Percentiles rank a stretch among this genome's conserved stretches.
Evolutionary conservation across 2,888 invertebrate genomes (phyloP).

Genomic region (Parnassius smintheus): DNA sequence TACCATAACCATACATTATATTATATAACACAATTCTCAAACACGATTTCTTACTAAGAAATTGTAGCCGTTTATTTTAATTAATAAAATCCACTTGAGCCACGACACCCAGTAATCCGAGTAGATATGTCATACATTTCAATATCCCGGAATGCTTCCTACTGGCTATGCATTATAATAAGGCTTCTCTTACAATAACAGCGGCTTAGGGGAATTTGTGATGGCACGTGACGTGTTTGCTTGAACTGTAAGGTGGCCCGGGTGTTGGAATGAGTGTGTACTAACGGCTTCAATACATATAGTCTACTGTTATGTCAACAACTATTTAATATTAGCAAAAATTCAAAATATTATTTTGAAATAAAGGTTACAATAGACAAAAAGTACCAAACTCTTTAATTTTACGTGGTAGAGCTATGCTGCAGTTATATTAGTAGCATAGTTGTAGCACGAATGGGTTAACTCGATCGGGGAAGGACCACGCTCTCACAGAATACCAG

Average conservation of each 20-base stretch:
- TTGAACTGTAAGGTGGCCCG: constrained; percentile 15
- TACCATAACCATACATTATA: no score
- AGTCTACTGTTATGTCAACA: no score
- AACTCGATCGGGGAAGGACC: no score
- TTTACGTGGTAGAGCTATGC: no score
- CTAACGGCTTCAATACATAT: neutral
- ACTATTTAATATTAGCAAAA: no score
- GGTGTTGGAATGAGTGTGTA: neutral
- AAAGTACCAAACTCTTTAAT: no score
- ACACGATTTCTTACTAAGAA: neutral
- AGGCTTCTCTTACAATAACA: constrained; percentile 37
- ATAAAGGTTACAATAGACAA: no score
- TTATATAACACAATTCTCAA: no score
- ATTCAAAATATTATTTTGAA: no score
- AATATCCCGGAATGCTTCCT: constrained; percentile 37
- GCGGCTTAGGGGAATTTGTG: constrained; percentile 34
- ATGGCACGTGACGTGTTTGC: constrained; percentile 37
- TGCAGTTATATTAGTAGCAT: no score
- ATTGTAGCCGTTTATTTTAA: constrained; percentile 9
- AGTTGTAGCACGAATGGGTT: no score
- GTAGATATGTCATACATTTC: constrained; percentile 33
- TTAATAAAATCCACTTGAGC: constrained; percentile 8
- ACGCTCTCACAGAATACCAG: no score
- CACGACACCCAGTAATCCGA: constrained; percentile 7
- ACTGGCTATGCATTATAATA: constrained; percentile 36